phyloP scores from a whole-genome alignment of 1,140 invertebrate species.

The Neoseiulus cucumeris region DNA sequence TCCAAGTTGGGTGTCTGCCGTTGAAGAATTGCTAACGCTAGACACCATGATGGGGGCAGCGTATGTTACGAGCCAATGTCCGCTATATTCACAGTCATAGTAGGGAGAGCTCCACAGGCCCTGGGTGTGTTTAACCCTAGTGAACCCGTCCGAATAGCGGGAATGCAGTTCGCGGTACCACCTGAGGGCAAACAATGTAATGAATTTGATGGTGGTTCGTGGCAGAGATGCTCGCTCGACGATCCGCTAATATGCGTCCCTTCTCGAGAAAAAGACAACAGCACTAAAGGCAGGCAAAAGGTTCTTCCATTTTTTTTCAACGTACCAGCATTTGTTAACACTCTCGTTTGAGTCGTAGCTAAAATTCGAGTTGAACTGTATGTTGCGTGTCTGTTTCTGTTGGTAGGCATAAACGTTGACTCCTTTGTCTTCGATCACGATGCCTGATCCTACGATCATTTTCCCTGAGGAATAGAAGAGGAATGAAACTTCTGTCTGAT shows the following conservation, averaged over 20 bases:
- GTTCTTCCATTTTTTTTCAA: too few relatives aligned
- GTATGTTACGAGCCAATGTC: slow-evolving; percentile 3
- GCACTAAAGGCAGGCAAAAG: too few relatives aligned
- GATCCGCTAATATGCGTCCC: neutral
- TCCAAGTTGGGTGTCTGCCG: too few relatives aligned
- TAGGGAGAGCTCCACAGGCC: slow-evolving; percentile 1
- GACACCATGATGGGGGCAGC: slow-evolving; percentile 1
- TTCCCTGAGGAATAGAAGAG: neutral
- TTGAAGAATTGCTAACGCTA: too few relatives aligned
- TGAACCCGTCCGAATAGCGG: neutral
- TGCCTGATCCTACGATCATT: slow-evolving; percentile 8
- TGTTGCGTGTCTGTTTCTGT: neutral
- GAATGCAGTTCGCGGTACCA: neutral
- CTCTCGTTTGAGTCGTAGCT: slow-evolving; percentile 2
- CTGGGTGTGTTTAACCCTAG: neutral
- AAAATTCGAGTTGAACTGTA: neutral
- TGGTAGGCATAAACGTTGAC: slow-evolving; percentile 7
- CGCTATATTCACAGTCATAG: neutral
- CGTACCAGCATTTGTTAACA: neutral
- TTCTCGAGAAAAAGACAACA: too few relatives aligned
- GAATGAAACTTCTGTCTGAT: neutral
- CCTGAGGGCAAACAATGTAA: neutral
- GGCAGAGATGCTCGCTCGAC: too few relatives aligned
- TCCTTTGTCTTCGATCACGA: slow-evolving; percentile 9
- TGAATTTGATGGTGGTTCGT: too few relatives aligned